Evolutionary conservation across 2,113 vertebrate genomes (phyloP).

Genomic region (Clinocottus analis): DNA sequence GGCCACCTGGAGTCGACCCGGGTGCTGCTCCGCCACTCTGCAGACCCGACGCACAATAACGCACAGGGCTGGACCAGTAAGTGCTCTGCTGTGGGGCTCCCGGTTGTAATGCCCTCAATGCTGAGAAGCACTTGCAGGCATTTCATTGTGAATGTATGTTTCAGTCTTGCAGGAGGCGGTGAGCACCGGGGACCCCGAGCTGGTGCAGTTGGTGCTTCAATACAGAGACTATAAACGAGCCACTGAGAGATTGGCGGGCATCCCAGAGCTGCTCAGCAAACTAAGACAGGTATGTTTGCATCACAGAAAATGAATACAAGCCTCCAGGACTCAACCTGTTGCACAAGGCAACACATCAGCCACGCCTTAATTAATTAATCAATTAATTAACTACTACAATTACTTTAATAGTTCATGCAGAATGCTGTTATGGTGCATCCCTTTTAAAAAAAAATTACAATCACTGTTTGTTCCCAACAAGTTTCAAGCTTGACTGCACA

Average conservation of each 20-base stretch:
- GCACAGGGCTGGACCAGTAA: constrained; percentile 92
- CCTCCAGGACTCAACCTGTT: not conserved
- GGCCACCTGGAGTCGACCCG: constrained; percentile 92
- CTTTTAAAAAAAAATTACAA: too few relatives aligned
- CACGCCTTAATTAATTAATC: too few relatives aligned
- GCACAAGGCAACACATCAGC: not conserved
- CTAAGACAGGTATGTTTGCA: constrained; percentile 87
- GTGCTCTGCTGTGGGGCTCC: not conserved
- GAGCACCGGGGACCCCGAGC: constrained; percentile 95
- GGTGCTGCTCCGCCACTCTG: constrained; percentile 90
- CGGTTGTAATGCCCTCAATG: not conserved
- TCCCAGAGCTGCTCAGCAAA: constrained; percentile 93
- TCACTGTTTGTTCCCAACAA: not conserved
- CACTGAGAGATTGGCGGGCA: constrained; percentile 90
- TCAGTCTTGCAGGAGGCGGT: constrained; percentile 95
- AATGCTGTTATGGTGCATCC: too few relatives aligned
- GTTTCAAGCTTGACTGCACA: not conserved
- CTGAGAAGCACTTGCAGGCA: not conserved
- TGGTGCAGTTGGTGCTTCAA: constrained; percentile 94
- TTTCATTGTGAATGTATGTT: constrained; percentile 39
- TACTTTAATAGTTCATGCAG: too few relatives aligned
- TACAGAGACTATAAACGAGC: constrained; percentile 94
- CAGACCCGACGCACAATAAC: constrained; percentile 89
- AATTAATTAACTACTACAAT: too few relatives aligned
- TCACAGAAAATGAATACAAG: not conserved